A percentile compares a stretch with the other conserved stretches of the same genome.
Conservation (phyloP, 2,797 vertebrate genomes). For the Ctenochaetus hawaiiensis region DNA sequence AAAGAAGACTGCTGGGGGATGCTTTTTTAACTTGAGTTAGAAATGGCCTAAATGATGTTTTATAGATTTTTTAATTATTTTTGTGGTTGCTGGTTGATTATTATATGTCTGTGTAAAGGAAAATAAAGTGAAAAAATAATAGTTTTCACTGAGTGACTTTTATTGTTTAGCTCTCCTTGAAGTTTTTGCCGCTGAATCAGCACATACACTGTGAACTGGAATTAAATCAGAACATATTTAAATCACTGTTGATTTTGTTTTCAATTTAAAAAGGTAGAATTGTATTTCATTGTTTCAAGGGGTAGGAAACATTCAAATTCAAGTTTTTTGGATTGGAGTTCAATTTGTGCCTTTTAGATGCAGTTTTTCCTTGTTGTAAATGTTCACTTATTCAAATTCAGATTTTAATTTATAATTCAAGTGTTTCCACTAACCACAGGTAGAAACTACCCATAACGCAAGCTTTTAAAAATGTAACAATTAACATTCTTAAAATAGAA, state of each 20-base stretch:
- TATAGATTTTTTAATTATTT: constrained; percentile 44
- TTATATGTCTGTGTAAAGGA: constrained; percentile 53
- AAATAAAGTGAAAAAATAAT: constrained; percentile 59
- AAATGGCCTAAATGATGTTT: constrained; percentile 41
- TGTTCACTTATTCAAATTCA: too few species aligned
- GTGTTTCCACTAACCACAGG: too few species aligned
- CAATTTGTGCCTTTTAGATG: too few species aligned
- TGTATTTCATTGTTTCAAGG: background rate
- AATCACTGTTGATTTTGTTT: background rate
- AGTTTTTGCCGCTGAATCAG: background rate
- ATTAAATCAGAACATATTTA: background rate
- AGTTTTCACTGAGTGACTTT: constrained; percentile 1
- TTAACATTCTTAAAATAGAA: too few species aligned
- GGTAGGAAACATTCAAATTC: background rate
- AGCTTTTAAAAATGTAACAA: too few species aligned
- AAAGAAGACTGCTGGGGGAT: background rate
- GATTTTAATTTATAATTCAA: too few species aligned
- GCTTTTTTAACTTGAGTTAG: constrained; percentile 16
- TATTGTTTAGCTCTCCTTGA: background rate
- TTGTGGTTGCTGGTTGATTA: constrained; percentile 67
- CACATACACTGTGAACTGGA: background rate
- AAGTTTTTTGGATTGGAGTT: too few species aligned
- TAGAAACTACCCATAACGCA: too few species aligned
- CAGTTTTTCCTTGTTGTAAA: too few species aligned
- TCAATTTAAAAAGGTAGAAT: background rate